Base-by-base conservation (phyloP, 1,140 invertebrate species). In the Cotesia chilonis region DNA sequence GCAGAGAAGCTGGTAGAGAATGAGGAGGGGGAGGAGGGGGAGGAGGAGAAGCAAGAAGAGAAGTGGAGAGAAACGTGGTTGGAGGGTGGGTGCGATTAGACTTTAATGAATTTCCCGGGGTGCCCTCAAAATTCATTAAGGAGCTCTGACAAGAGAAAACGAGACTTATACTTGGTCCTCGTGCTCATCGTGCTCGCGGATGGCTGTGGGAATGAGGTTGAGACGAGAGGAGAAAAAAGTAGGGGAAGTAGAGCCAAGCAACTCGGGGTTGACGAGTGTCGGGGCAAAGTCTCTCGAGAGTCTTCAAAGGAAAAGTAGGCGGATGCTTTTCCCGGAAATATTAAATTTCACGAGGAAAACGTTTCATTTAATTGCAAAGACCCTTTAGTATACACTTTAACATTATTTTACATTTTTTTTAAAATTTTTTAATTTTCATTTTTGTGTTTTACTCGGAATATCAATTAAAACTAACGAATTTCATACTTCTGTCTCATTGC, bases 41-140 rank as follows among this genome's bases (percentile, higher is more conserved):
- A 14, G 63, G 38, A 12, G 64, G 69, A 47, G 10, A 52, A 57
- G 47, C 28, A 60, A 36, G 47, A 41, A 41, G 61, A 67, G 70
- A 54, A 36, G 55, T 55, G 35, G 28, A 51, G 14, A 54, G 17
- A n/a, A 28, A 28, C 28, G 28, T 28, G 54, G 17, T n/a, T 9
- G n/a, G 54, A 60, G 67, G 51, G 52, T 41, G 51, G 37, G 54
- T 47, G 36, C 71, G 74, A 76, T 76, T 76, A 72, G 75, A 76
- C 72, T 76, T 76, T 76, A 76, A 76, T 76, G 75, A 76, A 76
- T 76, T 76, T 76, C 47, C 70, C 61, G 60, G 70, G 52, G 61
- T 64, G 51, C 51, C 63, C 69, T 71, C 70, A 71, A 71, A 71
- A 71, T 71, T 71, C 70, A 71, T 71, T 71, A 71, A 70, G 68